These are phyloP conservation scores for Drosophila pectinifera DNA, from an alignment of 1,140 invertebrate genomes.

Conservation along the genomic window DNA sequence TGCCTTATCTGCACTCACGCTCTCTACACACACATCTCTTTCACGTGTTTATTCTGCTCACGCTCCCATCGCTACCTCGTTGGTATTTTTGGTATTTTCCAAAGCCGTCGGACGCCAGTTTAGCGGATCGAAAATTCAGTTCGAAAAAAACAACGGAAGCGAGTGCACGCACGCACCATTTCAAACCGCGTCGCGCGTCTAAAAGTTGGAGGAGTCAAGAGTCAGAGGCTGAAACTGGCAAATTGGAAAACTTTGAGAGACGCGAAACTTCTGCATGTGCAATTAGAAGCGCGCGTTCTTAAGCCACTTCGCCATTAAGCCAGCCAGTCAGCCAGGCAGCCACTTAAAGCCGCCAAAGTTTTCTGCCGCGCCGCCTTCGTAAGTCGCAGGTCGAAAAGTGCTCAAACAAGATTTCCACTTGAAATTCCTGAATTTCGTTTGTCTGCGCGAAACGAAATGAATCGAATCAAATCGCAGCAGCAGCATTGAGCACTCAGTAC, in stretches of 20 bases:
- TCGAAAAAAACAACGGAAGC: constrained; percentile 4
- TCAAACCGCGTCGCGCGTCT: constrained; percentile 36
- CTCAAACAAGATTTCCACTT: constrained; percentile 82
- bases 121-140: not conserved
- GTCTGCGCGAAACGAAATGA: constrained; percentile 55
- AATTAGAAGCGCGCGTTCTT: constrained; percentile 47
- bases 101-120: not conserved
- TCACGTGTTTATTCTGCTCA: not conserved
- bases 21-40: too few relatives aligned
- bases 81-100: too few relatives aligned
- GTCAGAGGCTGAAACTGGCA: constrained; percentile 11
- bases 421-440: constrained; percentile 82
- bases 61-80: too few relatives aligned
- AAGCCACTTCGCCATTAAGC: constrained; percentile 45
- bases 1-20: too few relatives aligned
- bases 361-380: constrained; percentile 44
- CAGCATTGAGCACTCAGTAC: constrained; percentile 45
- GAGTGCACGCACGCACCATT: constrained; percentile 1
- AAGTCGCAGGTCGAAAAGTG: constrained; percentile 69
- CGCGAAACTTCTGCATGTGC: constrained; percentile 28
- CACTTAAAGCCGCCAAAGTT: constrained; percentile 40
- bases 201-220: constrained; percentile 12
- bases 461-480: constrained; percentile 31
- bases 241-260: constrained; percentile 22
- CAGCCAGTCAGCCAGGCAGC: constrained; percentile 11